Percentiles rank a stretch among this genome's conserved stretches.
Evolutionary conservation across 2,113 vertebrate genomes (phyloP).

Genomic region (Tinamus guttatus): DNA sequence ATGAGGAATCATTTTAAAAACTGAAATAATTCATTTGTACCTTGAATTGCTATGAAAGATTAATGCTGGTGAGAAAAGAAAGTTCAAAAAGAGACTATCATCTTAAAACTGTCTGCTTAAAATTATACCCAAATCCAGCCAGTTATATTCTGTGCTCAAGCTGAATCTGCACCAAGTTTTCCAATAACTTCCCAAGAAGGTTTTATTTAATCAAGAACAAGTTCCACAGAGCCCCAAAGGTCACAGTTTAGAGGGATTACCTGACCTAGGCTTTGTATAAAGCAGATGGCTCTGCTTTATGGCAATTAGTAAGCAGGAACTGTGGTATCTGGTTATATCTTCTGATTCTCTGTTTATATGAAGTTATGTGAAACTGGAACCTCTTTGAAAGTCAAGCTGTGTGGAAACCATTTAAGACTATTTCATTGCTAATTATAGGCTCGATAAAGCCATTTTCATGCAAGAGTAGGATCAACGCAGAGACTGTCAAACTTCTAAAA

Average conservation of each 20-base stretch:
- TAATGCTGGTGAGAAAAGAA: background rate
- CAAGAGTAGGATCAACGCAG: conserved; percentile 58
- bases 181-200: conserved; percentile 61
- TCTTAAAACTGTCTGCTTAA: conserved; percentile 26
- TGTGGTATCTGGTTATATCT: conserved; percentile 73
- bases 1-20: conserved; percentile 16
- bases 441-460: conserved; percentile 74
- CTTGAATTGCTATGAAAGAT: conserved; percentile 3
- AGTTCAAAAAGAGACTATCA: background rate
- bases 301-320: conserved; percentile 80
- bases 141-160: conserved; percentile 49
- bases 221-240: conserved; percentile 66
- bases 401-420: conserved; percentile 77
- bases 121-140: conserved; percentile 42
- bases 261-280: conserved; percentile 73
- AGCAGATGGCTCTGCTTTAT: conserved; percentile 79
- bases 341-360: conserved; percentile 78
- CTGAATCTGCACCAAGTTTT: conserved; percentile 48
- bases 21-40: conserved; percentile 27
- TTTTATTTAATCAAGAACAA: conserved; percentile 70
- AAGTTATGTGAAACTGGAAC: conserved; percentile 77
- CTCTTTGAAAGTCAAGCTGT: conserved; percentile 75
- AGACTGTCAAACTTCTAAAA: conserved; percentile 63
- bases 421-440: conserved; percentile 81
- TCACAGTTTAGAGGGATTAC: conserved; percentile 71